Base-by-base conservation (phyloP, 2,888 invertebrate species). In the Sarcophaga caerulescens region DNA sequence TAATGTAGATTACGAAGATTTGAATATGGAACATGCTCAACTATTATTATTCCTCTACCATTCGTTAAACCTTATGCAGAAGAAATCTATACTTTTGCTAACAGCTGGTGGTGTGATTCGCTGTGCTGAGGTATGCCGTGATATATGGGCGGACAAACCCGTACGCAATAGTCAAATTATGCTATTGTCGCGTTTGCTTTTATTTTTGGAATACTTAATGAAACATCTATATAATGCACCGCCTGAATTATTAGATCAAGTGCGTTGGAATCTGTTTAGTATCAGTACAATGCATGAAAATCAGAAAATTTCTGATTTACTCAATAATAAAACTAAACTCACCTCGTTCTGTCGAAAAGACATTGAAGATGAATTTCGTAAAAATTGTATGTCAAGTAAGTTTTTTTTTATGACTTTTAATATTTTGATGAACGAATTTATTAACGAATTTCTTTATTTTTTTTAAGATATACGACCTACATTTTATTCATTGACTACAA, bases 1-100 rank as follows among this genome's bases (percentile, higher is more conserved):
- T 62, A 93, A 93, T 77, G 80, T 90, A 2, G 93, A 93, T 81
- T 92, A 91, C 84, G 93, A 93, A 95, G 99, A 99, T 94, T 94
- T 99, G 85, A 99, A 99, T 93, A 98, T 99, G 73, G 99, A 99
- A 92, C 99, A 99, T 93, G 97, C 98, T 0, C 99, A 99, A 93
- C 94, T 99, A 59, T 93, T 99, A 87, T 94, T 99, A 11, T 99
- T 99, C 92, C 94, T 99, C 14, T 99, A 99, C 93, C 99, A 99
- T 93, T 98, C 98, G 0, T 93, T 99, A 84, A 98, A 98, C 90
- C 94, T 99, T 86, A 98, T 98, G 97, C 98, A 99, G 93, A 99
- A 99, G 94, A 99, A 99, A 93, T 97, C 97, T 2, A 97, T 99
- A 1, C 94, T 99, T 59, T 94, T 99, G 11, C 94, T 97, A 89